Conservation (phyloP, 2,113 vertebrate genomes). For the Paradisaea rubra region DNA sequence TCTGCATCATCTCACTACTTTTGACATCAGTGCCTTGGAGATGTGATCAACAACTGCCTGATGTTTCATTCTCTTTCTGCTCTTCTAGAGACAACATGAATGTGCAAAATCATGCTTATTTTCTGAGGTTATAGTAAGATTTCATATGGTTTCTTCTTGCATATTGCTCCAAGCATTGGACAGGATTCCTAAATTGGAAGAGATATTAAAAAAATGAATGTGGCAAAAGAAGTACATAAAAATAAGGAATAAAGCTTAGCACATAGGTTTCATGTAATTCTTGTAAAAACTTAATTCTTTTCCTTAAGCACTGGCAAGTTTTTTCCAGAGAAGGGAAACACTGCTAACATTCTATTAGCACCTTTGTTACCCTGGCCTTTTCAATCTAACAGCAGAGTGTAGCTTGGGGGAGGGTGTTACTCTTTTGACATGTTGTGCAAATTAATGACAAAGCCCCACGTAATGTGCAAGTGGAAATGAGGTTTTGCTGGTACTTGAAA, state of each 20-base stretch:
- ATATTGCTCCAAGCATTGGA: neutral
- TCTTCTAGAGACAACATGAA: neutral
- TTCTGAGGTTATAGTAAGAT: neutral
- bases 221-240: neutral
- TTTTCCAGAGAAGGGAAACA: neutral
- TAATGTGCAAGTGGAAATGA: conserved; percentile 11
- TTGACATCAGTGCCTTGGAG: neutral
- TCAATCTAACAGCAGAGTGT: neutral
- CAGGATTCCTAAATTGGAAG: neutral
- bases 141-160: neutral
- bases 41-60: neutral
- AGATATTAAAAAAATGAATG: neutral
- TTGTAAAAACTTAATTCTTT: neutral
- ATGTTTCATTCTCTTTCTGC: neutral
- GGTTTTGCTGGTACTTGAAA: neutral
- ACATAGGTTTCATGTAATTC: neutral
- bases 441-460: neutral
- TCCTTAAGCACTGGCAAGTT: neutral
- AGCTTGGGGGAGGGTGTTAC: neutral
- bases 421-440: neutral
- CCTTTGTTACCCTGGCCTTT: neutral
- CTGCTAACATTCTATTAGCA: neutral
- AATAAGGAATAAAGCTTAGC: neutral
- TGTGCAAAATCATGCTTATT: neutral
- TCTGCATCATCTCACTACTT: neutral